These are phyloP conservation scores for Knipowitschia caucasica DNA, from an alignment of 2,797 vertebrate species.

Conservation along the genomic window DNA sequence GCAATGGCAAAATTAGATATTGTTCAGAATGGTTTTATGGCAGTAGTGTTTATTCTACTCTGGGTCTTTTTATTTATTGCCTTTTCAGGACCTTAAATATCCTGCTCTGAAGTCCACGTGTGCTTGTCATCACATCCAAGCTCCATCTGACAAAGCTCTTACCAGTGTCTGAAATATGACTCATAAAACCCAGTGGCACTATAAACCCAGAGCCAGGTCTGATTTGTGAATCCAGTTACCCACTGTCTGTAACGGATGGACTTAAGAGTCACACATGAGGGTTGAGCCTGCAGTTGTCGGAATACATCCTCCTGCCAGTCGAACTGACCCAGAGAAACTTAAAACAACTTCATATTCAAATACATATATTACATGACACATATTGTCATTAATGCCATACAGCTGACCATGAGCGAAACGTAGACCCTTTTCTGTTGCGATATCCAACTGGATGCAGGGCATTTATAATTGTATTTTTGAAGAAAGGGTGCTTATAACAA, in stretches of 20 bases:
- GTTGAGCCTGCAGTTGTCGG: constrained; percentile 73
- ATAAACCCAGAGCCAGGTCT: constrained; percentile 71
- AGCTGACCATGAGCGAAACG: too few species aligned
- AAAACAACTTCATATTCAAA: constrained; percentile 27
- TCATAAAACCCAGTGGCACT: constrained; percentile 65
- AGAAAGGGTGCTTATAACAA: too few species aligned
- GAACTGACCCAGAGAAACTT: constrained; percentile 29
- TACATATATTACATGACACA: too few species aligned
- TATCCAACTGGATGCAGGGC: too few species aligned
- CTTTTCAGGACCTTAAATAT: constrained; percentile 16
- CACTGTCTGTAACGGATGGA: constrained; percentile 71
- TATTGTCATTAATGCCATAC: too few species aligned
- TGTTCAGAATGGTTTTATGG: neutral
- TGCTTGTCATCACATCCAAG: constrained; percentile 45
- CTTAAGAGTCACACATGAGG: constrained; percentile 67
- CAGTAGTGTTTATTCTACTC: neutral
- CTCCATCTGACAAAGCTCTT: constrained; percentile 57
- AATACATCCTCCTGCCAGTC: constrained; percentile 49
- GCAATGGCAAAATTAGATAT: constrained; percentile 2
- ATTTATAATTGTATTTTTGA: too few species aligned
- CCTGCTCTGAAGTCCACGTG: constrained; percentile 29
- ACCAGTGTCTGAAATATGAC: constrained; percentile 68
- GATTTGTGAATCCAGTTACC: constrained; percentile 84
- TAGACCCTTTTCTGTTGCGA: too few species aligned
- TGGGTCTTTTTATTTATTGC: neutral